These are phyloP conservation scores for Egretta garzetta DNA, from an alignment of 2,113 vertebrate genomes.

Conservation along the genomic window DNA sequence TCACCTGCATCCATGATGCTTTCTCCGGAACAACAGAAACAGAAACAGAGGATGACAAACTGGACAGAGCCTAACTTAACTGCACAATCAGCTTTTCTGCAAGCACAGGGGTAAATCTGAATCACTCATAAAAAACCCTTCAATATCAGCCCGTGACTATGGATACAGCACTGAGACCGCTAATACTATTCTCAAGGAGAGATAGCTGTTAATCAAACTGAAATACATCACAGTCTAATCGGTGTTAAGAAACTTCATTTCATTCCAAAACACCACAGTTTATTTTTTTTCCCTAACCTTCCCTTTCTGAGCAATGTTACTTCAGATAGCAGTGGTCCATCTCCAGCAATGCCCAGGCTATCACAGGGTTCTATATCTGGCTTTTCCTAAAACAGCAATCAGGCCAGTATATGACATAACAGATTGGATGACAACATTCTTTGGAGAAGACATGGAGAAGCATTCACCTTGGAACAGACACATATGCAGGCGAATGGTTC, in stretches of 20 bases:
- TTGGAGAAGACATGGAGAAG: neutral
- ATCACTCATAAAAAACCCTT: neutral
- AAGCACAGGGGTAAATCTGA: neutral
- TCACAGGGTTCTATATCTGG: accelerated
- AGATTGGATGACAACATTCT: neutral
- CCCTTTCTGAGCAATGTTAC: neutral
- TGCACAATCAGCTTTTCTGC: accelerated
- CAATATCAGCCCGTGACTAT: neutral
- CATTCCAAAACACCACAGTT: neutral
- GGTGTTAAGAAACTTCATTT: neutral
- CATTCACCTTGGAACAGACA: neutral
- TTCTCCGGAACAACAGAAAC: conserved; percentile 6
- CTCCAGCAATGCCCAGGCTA: neutral
- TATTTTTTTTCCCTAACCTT: neutral
- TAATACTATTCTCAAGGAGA: neutral
- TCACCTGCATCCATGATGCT: neutral
- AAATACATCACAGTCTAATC: neutral
- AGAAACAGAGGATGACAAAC: conserved; percentile 8
- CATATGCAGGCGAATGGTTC: neutral
- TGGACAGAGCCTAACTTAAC: neutral
- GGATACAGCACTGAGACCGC: neutral
- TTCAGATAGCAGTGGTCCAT: neutral
- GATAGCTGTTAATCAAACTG: neutral
- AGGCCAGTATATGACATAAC: neutral
- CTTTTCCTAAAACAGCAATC: neutral